Evolutionary conservation across 2,113 vertebrate species (phyloP).

Genomic region (Symphodus melops): DNA sequence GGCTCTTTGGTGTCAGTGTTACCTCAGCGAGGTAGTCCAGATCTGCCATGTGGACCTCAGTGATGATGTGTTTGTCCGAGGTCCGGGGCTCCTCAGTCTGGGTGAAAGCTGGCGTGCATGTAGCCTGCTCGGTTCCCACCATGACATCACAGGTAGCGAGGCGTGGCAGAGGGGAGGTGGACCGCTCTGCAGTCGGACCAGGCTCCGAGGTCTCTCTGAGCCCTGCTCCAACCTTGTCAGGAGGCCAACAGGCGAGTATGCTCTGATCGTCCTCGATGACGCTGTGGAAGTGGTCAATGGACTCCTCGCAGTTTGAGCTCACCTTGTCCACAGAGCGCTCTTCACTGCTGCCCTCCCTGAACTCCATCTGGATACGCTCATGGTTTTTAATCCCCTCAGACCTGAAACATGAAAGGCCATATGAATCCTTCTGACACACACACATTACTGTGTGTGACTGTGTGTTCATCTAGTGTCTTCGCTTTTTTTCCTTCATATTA

Average conservation of each 20-base stretch:
- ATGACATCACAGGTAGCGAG: neutral
- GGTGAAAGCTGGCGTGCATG: constrained; percentile 19
- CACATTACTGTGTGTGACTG: too few relatives aligned
- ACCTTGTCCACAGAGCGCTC: neutral
- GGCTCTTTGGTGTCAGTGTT: neutral
- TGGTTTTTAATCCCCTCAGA: constrained; percentile 16
- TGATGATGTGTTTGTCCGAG: constrained; percentile 64
- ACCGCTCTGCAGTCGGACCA: constrained; percentile 14
- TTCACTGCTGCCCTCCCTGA: neutral
- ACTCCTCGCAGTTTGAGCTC: neutral
- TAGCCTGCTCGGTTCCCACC: constrained; percentile 20
- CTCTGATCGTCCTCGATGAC: constrained; percentile 37
- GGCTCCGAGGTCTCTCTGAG: neutral
- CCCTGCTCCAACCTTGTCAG: neutral
- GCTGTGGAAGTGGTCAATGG: constrained; percentile 16
- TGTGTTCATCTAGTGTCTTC: too few relatives aligned
- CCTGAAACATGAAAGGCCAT: constrained; percentile 17
- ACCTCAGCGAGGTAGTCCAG: constrained; percentile 74
- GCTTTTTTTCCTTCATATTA: too few relatives aligned
- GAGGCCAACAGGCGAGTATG: constrained; percentile 8
- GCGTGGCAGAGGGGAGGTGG: neutral
- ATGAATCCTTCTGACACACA: neutral
- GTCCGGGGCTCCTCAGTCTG: constrained; percentile 58
- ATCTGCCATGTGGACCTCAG: constrained; percentile 76
- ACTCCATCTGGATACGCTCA: neutral